These are phyloP conservation scores for Tetrapedia diversipes DNA, from an alignment of 2,888 invertebrate species.

Conservation along the genomic window DNA sequence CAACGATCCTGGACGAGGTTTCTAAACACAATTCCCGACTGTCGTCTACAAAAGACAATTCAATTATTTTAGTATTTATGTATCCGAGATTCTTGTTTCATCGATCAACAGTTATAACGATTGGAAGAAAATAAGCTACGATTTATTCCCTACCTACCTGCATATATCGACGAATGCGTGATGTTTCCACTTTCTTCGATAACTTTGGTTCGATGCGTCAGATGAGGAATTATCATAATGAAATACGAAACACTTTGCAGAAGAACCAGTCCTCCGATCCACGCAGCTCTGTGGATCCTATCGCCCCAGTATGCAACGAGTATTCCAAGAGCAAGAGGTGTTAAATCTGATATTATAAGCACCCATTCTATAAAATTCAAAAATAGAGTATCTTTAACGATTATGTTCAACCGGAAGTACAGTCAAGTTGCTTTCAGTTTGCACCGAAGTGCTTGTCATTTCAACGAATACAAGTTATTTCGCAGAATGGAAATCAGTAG, in stretches of 20 bases:
- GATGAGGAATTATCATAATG: constrained; percentile 84
- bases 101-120: too few species aligned
- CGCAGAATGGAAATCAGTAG: too few species aligned
- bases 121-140: not conserved
- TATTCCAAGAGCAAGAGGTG: constrained; percentile 84
- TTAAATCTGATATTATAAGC: constrained; percentile 84
- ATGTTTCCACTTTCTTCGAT: constrained; percentile 72
- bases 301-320: constrained; percentile 85
- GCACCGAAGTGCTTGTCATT: too few species aligned
- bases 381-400: not conserved
- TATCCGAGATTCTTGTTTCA: too few species aligned
- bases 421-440: too few species aligned
- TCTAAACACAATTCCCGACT: constrained; percentile 71
- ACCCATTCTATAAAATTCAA: constrained; percentile 84
- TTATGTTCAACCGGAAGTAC: too few species aligned
- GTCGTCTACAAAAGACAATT: constrained; percentile 67
- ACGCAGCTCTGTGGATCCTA: constrained; percentile 85
- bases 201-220: constrained; percentile 79
- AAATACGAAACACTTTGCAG: constrained; percentile 84
- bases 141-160: constrained; percentile 69
- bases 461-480: too few species aligned
- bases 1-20: constrained; percentile 64
- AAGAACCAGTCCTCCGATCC: constrained; percentile 85
- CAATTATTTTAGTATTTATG: not conserved
- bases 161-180: constrained; percentile 74